Base-by-base conservation (phyloP, 2,797 vertebrate species). In the Philypnodon macrostomus region DNA sequence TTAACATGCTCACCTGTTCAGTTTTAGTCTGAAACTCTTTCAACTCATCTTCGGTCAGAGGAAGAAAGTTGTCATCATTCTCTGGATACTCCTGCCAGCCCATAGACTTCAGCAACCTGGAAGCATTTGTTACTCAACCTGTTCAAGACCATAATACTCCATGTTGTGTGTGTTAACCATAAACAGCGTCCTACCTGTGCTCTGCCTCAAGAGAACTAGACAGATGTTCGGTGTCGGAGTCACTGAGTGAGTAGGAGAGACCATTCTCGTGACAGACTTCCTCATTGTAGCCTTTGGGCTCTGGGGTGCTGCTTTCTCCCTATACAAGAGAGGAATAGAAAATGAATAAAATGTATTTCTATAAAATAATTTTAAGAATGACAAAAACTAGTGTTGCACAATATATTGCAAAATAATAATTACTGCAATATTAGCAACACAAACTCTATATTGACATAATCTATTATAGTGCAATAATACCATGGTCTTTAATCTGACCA, bases 81-180 rank as follows among this genome's bases (percentile, higher is more conserved):
- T 99, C 97, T 69, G 96, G 95, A 71, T 94, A 92, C 62, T 99
- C 96, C 86, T 98, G 94, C 96, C 97, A 99, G 77, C 96, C 97
- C 96, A 99, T 99, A 81, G 94, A 93, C 91, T 95, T 99, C 85
- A 99, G 75, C 87, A 98, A 92, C 86, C 96, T 99, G 33, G 1
- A 17, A 24, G 31, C 0, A 51, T 16, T 13, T 42, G 16, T 27
- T 47, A 14, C 24, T 59, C 33, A 73, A 46, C 5, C 35, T 5
- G 6, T n/a, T n/a, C n/a, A n/a, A n/a, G n/a, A n/a, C n/a, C n/a
- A n/a, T n/a, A n/a, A n/a, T n/a, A n/a, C 0, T 35, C 7, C 14
- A 12, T 37, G 29, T 13, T 14, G 13, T 6, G 17, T 10, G 1
- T 5, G 0, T 0, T 7, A 17, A 1, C 8, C 10, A 26, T 45